Conservation (phyloP, 2,113 vertebrate species). For the Carollia perspicillata region DNA sequence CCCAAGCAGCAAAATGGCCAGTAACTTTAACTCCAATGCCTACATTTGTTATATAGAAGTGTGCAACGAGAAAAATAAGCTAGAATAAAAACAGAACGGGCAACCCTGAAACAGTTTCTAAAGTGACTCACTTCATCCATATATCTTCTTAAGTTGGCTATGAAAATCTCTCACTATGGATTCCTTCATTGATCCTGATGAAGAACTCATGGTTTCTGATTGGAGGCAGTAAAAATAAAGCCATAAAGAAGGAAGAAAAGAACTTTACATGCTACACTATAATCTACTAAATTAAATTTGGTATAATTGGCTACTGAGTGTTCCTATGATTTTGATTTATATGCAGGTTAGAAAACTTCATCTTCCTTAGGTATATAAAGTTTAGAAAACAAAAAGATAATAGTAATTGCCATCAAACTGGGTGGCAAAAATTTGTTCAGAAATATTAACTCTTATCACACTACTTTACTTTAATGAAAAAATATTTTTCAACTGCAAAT, state of each 20-base stretch:
- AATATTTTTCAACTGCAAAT: not conserved
- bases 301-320: not conserved
- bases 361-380: not conserved
- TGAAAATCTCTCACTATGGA: not conserved
- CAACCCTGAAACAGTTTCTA: not conserved
- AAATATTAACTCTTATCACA: constrained; percentile 10
- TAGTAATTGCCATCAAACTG: not conserved
- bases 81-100: not conserved
- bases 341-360: not conserved
- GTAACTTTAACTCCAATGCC: not conserved
- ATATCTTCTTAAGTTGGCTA: not conserved
- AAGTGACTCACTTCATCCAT: not conserved
- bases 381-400: constrained; percentile 16
- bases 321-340: constrained; percentile 34
- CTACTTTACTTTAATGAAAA: constrained; percentile 52
- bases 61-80: not conserved
- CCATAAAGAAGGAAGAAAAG: not conserved
- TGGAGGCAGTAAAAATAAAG: constrained; percentile 4
- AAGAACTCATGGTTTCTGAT: not conserved
- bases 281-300: constrained; percentile 9
- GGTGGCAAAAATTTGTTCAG: not conserved
- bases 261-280: not conserved
- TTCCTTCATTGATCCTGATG: not conserved
- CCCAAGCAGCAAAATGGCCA: not conserved
- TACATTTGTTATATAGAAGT: not conserved